phyloP scores from a whole-genome alignment of 2,113 vertebrate species.

The Neolamprologus hecqui region DNA sequence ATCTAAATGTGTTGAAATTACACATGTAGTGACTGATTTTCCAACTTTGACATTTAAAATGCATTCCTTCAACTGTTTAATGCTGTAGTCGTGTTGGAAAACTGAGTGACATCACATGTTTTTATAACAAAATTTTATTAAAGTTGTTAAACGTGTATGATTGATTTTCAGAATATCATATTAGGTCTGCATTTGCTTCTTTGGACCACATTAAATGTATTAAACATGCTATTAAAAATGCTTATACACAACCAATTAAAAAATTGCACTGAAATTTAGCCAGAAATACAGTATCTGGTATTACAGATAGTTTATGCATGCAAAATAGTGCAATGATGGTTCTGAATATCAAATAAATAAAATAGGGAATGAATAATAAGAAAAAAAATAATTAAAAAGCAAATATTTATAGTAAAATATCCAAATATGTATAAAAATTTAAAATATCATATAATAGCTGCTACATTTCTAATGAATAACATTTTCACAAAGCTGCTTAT shows the following conservation, averaged over 20 bases:
- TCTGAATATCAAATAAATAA: accelerated
- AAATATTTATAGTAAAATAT: neutral
- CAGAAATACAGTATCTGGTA: neutral
- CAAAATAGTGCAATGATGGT: neutral
- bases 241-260: neutral
- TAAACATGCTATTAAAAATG: neutral
- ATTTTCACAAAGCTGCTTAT: neutral
- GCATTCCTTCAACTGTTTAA: neutral
- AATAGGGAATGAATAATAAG: neutral
- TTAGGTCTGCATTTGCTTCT: neutral
- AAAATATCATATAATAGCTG: neutral
- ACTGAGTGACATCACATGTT: neutral
- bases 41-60: no score
- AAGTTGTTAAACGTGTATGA: neutral
- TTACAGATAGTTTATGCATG: neutral
- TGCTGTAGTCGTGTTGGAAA: neutral
- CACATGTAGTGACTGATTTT: neutral
- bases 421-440: neutral
- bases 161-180: neutral
- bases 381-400: neutral
- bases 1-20: neutral
- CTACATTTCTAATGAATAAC: neutral
- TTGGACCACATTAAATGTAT: neutral
- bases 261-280: neutral
- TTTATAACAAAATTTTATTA: neutral